Percentiles rank a stretch among this genome's conserved stretches.
phyloP scores from a whole-genome alignment of 2,797 vertebrate genomes.

The Phrynocephalus vlangalii region DNA sequence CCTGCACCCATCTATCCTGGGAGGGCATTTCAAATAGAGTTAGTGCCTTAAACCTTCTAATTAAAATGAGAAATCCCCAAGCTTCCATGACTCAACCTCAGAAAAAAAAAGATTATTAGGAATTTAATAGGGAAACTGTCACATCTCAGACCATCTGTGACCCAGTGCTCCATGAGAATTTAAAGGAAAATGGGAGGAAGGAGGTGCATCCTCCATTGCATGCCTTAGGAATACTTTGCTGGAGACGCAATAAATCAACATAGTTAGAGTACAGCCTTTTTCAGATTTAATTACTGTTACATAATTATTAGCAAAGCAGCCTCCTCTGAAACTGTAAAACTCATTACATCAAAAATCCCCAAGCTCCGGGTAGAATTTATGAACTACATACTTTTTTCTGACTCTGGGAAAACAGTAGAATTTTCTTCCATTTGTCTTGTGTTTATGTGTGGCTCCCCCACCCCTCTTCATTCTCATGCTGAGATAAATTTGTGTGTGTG shows the following conservation, averaged over 20 bases:
- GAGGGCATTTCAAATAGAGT: constrained; percentile 91
- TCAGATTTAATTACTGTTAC: constrained; percentile 93
- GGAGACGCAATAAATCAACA: constrained; percentile 88
- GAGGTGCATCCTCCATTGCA: constrained; percentile 80
- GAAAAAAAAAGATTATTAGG: constrained; percentile 91
- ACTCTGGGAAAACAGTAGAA: constrained; percentile 75
- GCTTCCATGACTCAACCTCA: constrained; percentile 88
- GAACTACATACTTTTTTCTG: constrained; percentile 81
- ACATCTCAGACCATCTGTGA: constrained; percentile 97
- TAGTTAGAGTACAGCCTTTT: constrained; percentile 88
- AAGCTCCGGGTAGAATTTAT: constrained; percentile 86
- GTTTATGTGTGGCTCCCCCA: constrained; percentile 53
- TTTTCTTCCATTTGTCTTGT: constrained; percentile 67
- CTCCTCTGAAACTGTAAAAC: constrained; percentile 87
- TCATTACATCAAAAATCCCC: constrained; percentile 88
- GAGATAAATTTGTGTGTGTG: neutral
- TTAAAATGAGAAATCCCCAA: constrained; percentile 99
- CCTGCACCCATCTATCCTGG: constrained; percentile 90
- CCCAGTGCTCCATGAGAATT: constrained; percentile 92
- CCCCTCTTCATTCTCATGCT: constrained; percentile 1
- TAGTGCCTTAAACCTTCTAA: constrained; percentile 99
- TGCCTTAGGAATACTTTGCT: constrained; percentile 84
- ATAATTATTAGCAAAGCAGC: constrained; percentile 91
- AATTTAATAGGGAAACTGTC: constrained; percentile 99
- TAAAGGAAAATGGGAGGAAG: constrained; percentile 87